Conservation (phyloP, 2,888 invertebrate genomes). For the Sinhomidia bicolor region DNA sequence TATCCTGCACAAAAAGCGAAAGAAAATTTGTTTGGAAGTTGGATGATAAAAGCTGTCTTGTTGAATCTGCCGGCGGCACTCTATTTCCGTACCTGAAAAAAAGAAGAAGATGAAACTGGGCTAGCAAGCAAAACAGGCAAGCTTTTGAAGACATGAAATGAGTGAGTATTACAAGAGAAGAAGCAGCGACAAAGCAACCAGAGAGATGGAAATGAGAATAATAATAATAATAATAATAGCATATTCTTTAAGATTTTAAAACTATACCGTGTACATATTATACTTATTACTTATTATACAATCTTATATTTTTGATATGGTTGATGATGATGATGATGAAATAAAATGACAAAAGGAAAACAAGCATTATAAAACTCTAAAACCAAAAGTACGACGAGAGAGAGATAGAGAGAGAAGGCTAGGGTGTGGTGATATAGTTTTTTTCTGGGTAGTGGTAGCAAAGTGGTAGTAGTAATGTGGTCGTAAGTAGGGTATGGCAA, state of each 20-base stretch:
- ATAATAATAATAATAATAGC: background rate
- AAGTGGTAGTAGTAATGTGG: no score
- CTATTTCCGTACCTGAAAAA: slow-evolving; percentile 52
- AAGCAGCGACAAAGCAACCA: background rate
- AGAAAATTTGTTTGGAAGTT: slow-evolving; percentile 16
- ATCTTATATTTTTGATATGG: slow-evolving; percentile 8
- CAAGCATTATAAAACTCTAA: slow-evolving; percentile 35
- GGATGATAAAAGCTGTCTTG: slow-evolving; percentile 18
- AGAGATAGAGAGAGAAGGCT: no score
- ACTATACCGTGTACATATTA: slow-evolving; percentile 22
- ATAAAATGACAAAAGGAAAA: slow-evolving; percentile 48
- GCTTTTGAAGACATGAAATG: background rate
- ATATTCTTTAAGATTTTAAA: slow-evolving; percentile 26
- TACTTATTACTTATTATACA: no score
- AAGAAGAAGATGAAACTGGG: background rate
- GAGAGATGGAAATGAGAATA: background rate
- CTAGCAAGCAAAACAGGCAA: background rate
- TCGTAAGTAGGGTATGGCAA: slow-evolving; percentile 6
- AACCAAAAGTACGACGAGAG: no score
- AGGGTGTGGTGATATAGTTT: slow-evolving; percentile 39
- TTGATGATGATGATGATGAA: slow-evolving; percentile 50
- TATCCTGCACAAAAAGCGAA: slow-evolving; percentile 13
- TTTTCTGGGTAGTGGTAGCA: no score
- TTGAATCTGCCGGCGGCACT: slow-evolving; percentile 38
- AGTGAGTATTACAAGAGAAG: background rate